Evolutionary conservation across 2,888 invertebrate species (phyloP), one percentile per base, ranked within the genome.

Genomic region (Punctoribates punctum): DNA sequence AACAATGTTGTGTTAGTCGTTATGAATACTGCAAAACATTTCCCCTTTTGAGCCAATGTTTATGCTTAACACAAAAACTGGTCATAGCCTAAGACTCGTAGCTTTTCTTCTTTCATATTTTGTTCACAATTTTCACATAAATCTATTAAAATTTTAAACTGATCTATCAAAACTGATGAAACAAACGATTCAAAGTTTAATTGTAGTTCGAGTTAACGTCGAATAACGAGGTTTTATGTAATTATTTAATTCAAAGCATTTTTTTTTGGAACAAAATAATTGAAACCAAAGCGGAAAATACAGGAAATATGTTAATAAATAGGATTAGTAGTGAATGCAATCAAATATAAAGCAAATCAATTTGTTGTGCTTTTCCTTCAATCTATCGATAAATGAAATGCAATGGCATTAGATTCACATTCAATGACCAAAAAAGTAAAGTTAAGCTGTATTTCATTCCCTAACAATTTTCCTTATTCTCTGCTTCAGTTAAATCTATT

Each of bases 241-340:
- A 17, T 48, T 48, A 48, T 48, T 48, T 13, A 3, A 9, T 48
- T 48, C 3, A 48, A 3, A 23, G 20, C 23, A 60, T n/a, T 6
- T 6, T 8, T 25, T 20, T 20, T 20, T 60, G 60, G 23, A 29
- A 29, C 4, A 29, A 65, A 23, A 17, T 17, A n/a, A 60, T 60
- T 29, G 38, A 67, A 67, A 67, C 38, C 34, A 67, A 67, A 67
- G 20, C 20, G 1, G 27, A 67, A n/a, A 67, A 67, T 8, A 4
- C 8, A 38, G 38, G 42, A 67, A 29, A 34, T 67, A 67, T 67
- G 67, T 67, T 67, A 38, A 67, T 67, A 38, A 67, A 67, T 20
- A 67, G 67, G 67, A 67, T 38, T 67, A 67, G 6, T 38, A 54
- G 2, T n/a, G 8, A 17, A 20, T 54, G 54, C 4, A 54, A 54